A percentile compares a stretch with the other conserved stretches of the same genome.
Evolutionary conservation across 2,888 invertebrate species (phyloP).

Genomic region (Drosophila fulvimacula): DNA sequence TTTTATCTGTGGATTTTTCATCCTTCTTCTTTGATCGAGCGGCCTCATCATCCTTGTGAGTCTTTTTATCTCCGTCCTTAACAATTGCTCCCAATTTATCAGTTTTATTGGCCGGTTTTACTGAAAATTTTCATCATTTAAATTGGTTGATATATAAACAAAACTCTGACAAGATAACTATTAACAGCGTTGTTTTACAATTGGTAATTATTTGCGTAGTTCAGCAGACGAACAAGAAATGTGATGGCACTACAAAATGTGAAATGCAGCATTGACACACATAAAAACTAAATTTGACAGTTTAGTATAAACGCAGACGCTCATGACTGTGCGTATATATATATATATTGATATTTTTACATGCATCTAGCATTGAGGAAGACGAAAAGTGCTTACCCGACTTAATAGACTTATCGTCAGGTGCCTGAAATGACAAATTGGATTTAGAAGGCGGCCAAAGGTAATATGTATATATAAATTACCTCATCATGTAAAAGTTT

Average conservation of each 20-base stretch:
- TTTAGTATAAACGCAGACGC: not conserved
- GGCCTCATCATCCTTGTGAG: constrained; percentile 68
- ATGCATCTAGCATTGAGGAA: not conserved
- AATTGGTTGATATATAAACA: not conserved
- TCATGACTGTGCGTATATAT: not conserved
- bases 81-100: constrained; percentile 53
- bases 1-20: constrained; percentile 85
- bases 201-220: not conserved
- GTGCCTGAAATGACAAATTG: constrained; percentile 67
- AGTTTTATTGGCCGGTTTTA: constrained; percentile 59
- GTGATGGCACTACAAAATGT: not conserved
- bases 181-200: not conserved
- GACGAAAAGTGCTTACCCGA: constrained; percentile 85
- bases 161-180: not conserved
- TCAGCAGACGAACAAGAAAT: not conserved
- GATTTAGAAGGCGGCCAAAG: constrained; percentile 7
- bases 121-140: constrained; percentile 40
- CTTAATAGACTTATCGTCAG: constrained; percentile 86
- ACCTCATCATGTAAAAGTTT: constrained; percentile 92
- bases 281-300: not conserved
- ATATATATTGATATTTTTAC: not conserved
- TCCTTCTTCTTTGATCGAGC: constrained; percentile 81
- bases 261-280: constrained; percentile 8
- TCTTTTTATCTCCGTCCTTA: constrained; percentile 77
- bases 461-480: constrained; percentile 9